Evolutionary conservation across 1,140 invertebrate species (phyloP), one percentile per base, ranked within the genome.

Genomic region (Planococcus citri): DNA sequence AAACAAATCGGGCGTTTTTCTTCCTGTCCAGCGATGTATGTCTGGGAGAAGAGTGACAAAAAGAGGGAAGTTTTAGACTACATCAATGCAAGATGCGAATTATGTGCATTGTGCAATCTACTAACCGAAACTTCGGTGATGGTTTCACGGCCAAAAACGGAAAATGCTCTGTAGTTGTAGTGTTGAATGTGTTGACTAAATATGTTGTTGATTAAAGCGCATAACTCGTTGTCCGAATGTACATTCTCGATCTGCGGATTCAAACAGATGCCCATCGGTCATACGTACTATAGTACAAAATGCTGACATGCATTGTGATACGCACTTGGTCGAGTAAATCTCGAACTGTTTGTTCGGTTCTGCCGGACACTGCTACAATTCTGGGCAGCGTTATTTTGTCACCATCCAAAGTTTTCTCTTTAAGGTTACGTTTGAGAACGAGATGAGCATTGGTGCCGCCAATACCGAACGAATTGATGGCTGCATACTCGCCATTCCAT

Each of bases 391-490:
- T 60, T 57, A 73, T 72, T 29, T 70, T 60, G 0, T 67, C 4
- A 6, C 4, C 29, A n/a, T 64, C 70, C 1, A 14, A 27, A 21
- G 12, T 24, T 57, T 77, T 79, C 3, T 72, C 70, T n/a, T 69
- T 73, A 1, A 33, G 17, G 70, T 79, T 78, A 4, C 79, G 77
- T 72, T 80, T 79, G 0, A 88, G 74, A 9, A 89, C 74, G 2
- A 82, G 78, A 77, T 88, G 86, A 17, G 83, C 82, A 77, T 88
- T 86, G 20, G 82, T 80, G 57, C 88, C 88, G 71, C 86, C 84
- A 77, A 87, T 87, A 14, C 87, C 86, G 77, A 87, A 86, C 33
- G 85, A 86, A 76, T 87, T 88, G n/a, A 89, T 74, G 17, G 81
- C 85, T 37, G 84, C 82, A 70, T 82, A 77, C 14, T 82, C 79